A percentile compares a stretch with the other conserved stretches of the same genome.
Conservation (phyloP, 1,140 invertebrate species). For the fruit fly (Drosophila melanogaster) region DNA sequence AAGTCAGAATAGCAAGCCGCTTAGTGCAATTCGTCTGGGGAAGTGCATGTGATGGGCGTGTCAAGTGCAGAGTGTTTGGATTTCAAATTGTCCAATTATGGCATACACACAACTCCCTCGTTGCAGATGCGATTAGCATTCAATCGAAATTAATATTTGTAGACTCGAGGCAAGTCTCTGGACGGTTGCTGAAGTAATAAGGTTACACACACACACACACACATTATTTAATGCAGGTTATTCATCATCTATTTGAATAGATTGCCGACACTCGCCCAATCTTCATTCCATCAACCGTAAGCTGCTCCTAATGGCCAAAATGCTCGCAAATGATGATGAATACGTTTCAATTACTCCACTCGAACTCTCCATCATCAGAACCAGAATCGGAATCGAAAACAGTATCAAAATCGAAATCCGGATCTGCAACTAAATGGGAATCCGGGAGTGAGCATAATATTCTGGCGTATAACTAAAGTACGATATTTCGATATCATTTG, state of each 20-base stretch:
- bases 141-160: conserved; percentile 27
- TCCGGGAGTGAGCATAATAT: not conserved
- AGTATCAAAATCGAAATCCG: not conserved
- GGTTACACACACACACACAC: not conserved
- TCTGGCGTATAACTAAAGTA: not conserved
- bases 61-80: not conserved
- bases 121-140: conserved; percentile 24
- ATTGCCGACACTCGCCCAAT: conserved; percentile 10
- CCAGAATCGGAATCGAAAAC: not conserved
- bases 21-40: not conserved
- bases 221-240: conserved; percentile 53
- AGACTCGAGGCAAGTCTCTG: conserved; percentile 5
- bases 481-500: conserved; percentile 31
- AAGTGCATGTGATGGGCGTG: not conserved
- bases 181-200: conserved; percentile 10
- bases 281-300: conserved; percentile 21
- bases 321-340: conserved; percentile 66
- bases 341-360: conserved; percentile 66
- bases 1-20: not conserved
- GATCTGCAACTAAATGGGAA: no score
- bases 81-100: conserved; percentile 2
- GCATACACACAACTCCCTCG: not conserved
- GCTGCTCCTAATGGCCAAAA: conserved; percentile 61
- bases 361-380: conserved; percentile 30
- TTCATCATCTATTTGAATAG: conserved; percentile 64